Evolutionary conservation across 2,888 invertebrate species (phyloP), one percentile per base, ranked within the genome.

Genomic region (Galerucella pusilla): DNA sequence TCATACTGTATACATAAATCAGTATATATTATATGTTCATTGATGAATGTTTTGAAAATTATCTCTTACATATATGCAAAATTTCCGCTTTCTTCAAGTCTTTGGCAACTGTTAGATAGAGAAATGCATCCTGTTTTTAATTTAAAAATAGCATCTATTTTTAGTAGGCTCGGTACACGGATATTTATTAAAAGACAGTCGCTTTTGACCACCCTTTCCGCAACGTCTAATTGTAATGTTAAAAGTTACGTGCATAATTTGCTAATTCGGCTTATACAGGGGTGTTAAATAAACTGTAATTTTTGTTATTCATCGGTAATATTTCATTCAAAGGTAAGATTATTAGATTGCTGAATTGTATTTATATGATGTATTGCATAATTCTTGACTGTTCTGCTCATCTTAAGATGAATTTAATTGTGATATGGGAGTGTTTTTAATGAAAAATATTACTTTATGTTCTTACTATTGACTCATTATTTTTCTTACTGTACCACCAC

Each of bases 111-210:
- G 49, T 52, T 82, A 61, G 71, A 81, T 84, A 84, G 28, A 82
- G 83, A 85, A 85, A 85, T 84, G 85, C 83, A 85, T 85, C 81
- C 77, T 78, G 81, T 85, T 85, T 85, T 85, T 85, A 85, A 81
- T 80, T 61, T 61, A 61, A 35, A 61, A 61, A 61, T 61, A 61
- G 61, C 35, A 54, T 46, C 63, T 86, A 85, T 85, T 85, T 85
- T 83, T 85, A 85, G 85, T 78, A 73, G 72, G 71, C 78, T 78
- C 75, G 74, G 73, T 78, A 74, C 73, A 68, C 71, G 69, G 71
- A 78, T 73, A 71, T 60, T 64, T 76, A 68, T 65, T 65, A 70
- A 59, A 60, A 65, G 74, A 71, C 74, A 61, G 71, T 74, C 35
- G 28, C 28, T 35, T 61, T 35, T 10, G 61, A 61, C 61, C 28